Base-by-base conservation (phyloP, 2,888 invertebrate genomes). In the Dione juno region DNA sequence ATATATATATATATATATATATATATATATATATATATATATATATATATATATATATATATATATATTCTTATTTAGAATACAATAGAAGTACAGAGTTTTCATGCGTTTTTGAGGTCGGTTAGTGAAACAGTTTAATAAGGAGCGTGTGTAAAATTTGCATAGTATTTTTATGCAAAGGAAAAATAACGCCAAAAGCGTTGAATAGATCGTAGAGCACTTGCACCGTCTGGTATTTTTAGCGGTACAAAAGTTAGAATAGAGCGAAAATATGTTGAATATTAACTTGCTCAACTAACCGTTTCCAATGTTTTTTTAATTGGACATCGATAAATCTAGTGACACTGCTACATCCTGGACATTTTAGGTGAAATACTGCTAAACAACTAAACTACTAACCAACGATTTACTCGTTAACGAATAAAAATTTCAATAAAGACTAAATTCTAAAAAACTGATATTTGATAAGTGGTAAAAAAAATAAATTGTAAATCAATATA, bases 91-190 rank as follows among this genome's bases (percentile, higher is more conserved):
- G n/a, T 9, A 57, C 10, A 28, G n/a, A 6, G 16, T 6, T 57
- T 37, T 37, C 37, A 37, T 37, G 16, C 40, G 28, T 40, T 57
- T 16, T 57, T 19, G 57, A 19, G 13, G 11, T 57, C 57, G 37
- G 16, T 40, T 57, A 57, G 57, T 52, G 14, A 64, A 64, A 52
- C 37, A 64, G 50, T 37, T 64, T 50, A 64, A 64, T 64, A 37
- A 52, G 35, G 50, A 37, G 50, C 50, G 64, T n/a, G 14, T 52
- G 19, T 64, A 40, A 45, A 64, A 64, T 52, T 64, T 64, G 52
- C 64, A 64, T 64, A 50, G 50, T 37, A 64, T 50, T 64, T 50
- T 52, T 64, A 52, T 64, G 21, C 19, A 52, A 64, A 52, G 64
- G 48, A 52, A 64, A 64, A 64, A 52, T 40, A 48, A 61, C 45